Conservation (phyloP, 2,113 vertebrate genomes). For the Carettochelys insculpta region DNA sequence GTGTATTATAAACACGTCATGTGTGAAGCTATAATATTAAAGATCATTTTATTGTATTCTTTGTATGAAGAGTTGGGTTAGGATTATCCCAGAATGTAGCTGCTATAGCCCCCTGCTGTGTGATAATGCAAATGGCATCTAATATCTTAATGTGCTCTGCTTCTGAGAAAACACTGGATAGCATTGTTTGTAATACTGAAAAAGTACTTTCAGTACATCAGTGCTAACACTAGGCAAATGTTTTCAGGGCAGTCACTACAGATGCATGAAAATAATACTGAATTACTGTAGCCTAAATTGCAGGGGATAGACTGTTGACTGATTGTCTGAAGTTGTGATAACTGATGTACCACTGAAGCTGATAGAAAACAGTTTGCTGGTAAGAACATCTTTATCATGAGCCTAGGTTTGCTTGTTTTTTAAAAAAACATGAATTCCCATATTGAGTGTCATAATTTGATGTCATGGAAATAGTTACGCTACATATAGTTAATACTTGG, state of each 20-base stretch:
- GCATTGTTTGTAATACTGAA: constrained; percentile 25
- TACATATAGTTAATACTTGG: background rate
- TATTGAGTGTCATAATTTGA: background rate
- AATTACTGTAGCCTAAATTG: constrained; percentile 7
- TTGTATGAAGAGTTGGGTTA: constrained; percentile 40
- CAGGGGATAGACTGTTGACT: constrained; percentile 8
- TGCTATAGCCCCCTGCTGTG: constrained; percentile 84
- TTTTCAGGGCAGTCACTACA: background rate
- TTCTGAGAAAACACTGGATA: constrained; percentile 18
- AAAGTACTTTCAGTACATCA: background rate
- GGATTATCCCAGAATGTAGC: constrained; percentile 71
- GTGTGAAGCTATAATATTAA: constrained; percentile 51
- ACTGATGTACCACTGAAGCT: constrained; percentile 23
- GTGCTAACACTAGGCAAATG: background rate
- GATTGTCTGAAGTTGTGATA: constrained; percentile 43
- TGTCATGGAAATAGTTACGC: background rate
- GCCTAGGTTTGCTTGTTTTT: background rate
- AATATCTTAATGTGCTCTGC: constrained; percentile 60
- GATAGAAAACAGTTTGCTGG: background rate
- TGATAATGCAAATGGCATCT: constrained; percentile 81
- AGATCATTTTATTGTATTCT: constrained; percentile 58
- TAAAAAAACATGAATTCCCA: background rate
- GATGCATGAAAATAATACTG: constrained; percentile 20
- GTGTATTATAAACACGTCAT: constrained; percentile 10
- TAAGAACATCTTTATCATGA: background rate